Evolutionary conservation across 2,888 invertebrate species (phyloP), one percentile per base, ranked within the genome.

Genomic region (Thereva unica): DNA sequence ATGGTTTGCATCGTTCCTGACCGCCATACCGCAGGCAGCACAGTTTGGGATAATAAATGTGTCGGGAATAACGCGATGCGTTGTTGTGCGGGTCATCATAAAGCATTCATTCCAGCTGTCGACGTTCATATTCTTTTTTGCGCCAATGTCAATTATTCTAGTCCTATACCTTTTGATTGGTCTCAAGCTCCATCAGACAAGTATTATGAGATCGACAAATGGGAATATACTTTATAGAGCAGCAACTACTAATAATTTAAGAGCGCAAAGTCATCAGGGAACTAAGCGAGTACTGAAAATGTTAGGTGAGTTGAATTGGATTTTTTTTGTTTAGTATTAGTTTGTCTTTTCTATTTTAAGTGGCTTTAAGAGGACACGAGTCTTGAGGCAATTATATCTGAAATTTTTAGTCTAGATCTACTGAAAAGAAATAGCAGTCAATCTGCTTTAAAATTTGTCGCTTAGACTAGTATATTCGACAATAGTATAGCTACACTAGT

Each of bases 101-200:
- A 71, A 79, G 35, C 84, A 85, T 72, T 84, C 85, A 0, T 86
- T 86, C 74, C 83, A 84, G 70, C 72, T 85, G n/a, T 85, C 86
- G 12, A 87, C 89, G 0, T 86, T 89, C 74, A 82, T 93, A 72
- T 92, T 94, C 80, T 95, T 95, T 78, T 87, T 92, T 61, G 86
- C 89, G n/a, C 94, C 94, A 4, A 93, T 95, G 92, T 89, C 90
- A 45, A 83, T 93, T 70, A 93, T 94, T 75, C 86, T 89, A n/a
- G 89, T 92, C 69, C 80, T 95, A 69, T 95, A 95, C 76, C 83
- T 89, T 66, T 81, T 91, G 72, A 91, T 91, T 73, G 91, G 89
- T 1, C 75, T 90, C 54, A 89, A 89, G 77, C 81, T 91, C 71
- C 84, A 85, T 69, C 82, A 84, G 45, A 84, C 86, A 1, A 83